Conservation (phyloP, 2,113 vertebrate species). For the Elanoides forficatus region DNA sequence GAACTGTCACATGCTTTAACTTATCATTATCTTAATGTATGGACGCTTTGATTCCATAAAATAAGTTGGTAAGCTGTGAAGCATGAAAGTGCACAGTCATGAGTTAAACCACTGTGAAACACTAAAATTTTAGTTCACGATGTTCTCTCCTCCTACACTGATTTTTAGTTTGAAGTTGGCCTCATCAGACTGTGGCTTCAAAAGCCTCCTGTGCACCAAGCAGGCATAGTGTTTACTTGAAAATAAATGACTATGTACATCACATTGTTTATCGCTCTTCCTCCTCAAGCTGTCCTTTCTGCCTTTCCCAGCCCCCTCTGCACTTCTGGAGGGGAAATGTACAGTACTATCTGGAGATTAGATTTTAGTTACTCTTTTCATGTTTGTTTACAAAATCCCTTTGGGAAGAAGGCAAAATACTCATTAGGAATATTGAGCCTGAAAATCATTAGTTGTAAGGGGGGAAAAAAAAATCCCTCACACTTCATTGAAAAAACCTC, state of each 20-base stretch:
- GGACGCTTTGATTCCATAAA: slow-evolving; percentile 4
- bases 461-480: not conserved
- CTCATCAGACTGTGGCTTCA: slow-evolving; percentile 44
- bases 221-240: slow-evolving; percentile 9
- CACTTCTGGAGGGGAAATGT: not conserved
- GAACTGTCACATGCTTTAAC: not conserved
- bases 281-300: not conserved
- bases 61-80: not conserved
- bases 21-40: not conserved
- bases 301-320: not conserved
- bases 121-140: not conserved
- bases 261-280: slow-evolving; percentile 20
- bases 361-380: not conserved
- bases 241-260: not conserved
- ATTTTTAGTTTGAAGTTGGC: slow-evolving; percentile 60
- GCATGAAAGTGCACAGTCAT: not conserved
- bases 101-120: slow-evolving; percentile 28
- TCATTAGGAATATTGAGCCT: not conserved
- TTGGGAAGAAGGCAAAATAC: not conserved
- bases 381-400: not conserved
- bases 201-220: slow-evolving; percentile 33
- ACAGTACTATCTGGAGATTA: not conserved
- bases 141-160: slow-evolving; percentile 35
- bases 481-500: not conserved
- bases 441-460: not conserved